These are phyloP conservation scores for Dromiciops gliroides DNA, from an alignment of 2,113 vertebrate species.

Conservation along the genomic window DNA sequence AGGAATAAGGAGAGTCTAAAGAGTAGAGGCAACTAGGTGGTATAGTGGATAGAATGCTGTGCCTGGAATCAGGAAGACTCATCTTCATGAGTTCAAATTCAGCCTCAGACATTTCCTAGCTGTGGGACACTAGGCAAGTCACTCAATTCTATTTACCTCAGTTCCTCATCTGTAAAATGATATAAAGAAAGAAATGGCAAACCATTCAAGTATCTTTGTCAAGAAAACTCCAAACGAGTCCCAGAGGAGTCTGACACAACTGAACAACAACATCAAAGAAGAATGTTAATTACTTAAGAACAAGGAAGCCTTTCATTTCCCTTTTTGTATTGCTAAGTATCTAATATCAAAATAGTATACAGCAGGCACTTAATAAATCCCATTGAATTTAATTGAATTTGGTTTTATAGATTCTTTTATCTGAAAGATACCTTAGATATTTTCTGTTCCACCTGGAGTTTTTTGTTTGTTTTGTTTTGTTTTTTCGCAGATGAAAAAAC, in stretches of 20 bases:
- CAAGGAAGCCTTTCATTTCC: not conserved
- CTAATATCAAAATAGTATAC: not conserved
- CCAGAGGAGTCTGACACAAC: not conserved
- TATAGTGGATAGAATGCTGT: not conserved
- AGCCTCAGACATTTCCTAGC: not conserved
- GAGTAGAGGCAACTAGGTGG: not conserved
- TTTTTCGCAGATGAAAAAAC: not conserved
- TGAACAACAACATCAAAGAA: not conserved
- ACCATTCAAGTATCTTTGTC: not conserved
- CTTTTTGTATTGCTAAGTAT: not conserved
- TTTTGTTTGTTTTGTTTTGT: too few species aligned
- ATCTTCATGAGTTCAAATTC: not conserved
- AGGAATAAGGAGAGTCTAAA: too few species aligned
- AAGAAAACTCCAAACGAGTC: not conserved
- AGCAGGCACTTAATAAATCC: not conserved
- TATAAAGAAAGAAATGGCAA: not conserved
- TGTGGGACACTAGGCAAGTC: not conserved
- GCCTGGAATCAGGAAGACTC: not conserved
- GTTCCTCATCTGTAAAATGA: not conserved
- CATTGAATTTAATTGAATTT: not conserved
- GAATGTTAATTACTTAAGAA: not conserved
- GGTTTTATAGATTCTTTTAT: not conserved
- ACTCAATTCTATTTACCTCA: not conserved
- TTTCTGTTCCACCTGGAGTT: not conserved
- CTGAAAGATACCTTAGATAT: not conserved